Percentiles rank a stretch among this genome's conserved stretches.
phyloP scores from a whole-genome alignment of 2,797 vertebrate species.

The Hoplostethus mediterraneus region DNA sequence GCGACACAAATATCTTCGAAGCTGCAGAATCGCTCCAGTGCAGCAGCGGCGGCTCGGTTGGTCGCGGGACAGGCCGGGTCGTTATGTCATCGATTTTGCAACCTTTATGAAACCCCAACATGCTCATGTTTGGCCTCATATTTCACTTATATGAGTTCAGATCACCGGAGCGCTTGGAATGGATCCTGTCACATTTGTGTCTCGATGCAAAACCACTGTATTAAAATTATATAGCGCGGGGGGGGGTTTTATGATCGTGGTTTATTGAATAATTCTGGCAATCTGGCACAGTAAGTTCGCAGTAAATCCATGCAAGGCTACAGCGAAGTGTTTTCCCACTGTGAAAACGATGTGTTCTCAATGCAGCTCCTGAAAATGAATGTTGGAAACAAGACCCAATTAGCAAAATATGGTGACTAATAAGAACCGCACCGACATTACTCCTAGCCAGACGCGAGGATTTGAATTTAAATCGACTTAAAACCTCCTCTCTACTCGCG shows the following conservation, averaged over 20 bases:
- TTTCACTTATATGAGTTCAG: constrained; percentile 58
- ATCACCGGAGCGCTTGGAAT: constrained; percentile 55
- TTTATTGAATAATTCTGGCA: constrained; percentile 61
- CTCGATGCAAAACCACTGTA: constrained; percentile 49
- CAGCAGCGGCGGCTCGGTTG: not conserved
- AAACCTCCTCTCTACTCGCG: constrained; percentile 49
- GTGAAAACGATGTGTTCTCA: constrained; percentile 29
- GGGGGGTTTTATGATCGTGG: constrained; percentile 56
- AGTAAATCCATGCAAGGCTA: constrained; percentile 56
- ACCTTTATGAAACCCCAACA: constrained; percentile 10
- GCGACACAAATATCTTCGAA: constrained; percentile 25
- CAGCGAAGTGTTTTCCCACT: constrained; percentile 26
- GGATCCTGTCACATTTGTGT: constrained; percentile 65
- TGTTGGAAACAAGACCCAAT: constrained; percentile 51
- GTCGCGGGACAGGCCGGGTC: not conserved
- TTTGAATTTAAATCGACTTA: constrained; percentile 53
- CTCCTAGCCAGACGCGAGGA: constrained; percentile 50
- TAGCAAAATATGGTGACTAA: constrained; percentile 65
- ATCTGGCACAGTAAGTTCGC: constrained; percentile 49
- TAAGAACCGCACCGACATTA: constrained; percentile 57
- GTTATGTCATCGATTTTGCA: constrained; percentile 23
- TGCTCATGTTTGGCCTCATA: constrained; percentile 34
- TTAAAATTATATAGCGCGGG: constrained; percentile 59
- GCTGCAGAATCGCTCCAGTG: not conserved
- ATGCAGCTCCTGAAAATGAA: constrained; percentile 36